Conservation (phyloP, 2,113 vertebrate species). For the Synchiropus splendidus region DNA sequence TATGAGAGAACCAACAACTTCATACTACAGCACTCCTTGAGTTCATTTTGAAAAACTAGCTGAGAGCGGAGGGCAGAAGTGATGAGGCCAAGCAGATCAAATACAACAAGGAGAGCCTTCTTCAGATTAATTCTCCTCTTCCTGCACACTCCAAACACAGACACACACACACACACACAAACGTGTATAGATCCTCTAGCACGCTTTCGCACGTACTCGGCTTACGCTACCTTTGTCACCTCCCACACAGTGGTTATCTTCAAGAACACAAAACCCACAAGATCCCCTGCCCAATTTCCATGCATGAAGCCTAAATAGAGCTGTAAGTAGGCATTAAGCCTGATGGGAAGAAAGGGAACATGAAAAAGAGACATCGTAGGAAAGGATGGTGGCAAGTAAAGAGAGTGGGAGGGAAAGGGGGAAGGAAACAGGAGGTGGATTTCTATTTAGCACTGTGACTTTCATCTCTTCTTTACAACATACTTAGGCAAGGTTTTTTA, state of each 20-base stretch:
- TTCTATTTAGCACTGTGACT: constrained; percentile 50
- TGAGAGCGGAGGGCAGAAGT: not conserved
- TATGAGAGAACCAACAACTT: no score
- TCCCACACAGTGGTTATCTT: constrained; percentile 67
- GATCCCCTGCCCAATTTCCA: constrained; percentile 62
- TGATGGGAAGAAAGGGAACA: constrained; percentile 44
- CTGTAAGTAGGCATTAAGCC: constrained; percentile 61
- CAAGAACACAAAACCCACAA: constrained; percentile 64
- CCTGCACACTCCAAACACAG: constrained; percentile 53
- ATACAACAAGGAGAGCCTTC: constrained; percentile 47
- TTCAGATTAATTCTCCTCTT: constrained; percentile 51
- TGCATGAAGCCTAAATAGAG: constrained; percentile 61
- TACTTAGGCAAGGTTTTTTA: constrained; percentile 33
- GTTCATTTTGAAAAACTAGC: no score
- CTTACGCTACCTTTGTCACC: constrained; percentile 66
- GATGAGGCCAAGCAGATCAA: constrained; percentile 32
- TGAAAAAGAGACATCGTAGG: constrained; percentile 29
- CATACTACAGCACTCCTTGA: no score
- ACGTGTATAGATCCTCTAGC: not conserved
- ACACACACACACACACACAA: constrained; percentile 5
- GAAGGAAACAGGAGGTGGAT: constrained; percentile 39
- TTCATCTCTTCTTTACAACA: constrained; percentile 55
- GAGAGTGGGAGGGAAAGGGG: constrained; percentile 24
- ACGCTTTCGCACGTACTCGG: constrained; percentile 20
- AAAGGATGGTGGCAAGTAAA: constrained; percentile 14